Evolutionary conservation across 2,888 invertebrate genomes (phyloP), one percentile per base, ranked within the genome.

Genomic region (Tenthredo distinguenda): DNA sequence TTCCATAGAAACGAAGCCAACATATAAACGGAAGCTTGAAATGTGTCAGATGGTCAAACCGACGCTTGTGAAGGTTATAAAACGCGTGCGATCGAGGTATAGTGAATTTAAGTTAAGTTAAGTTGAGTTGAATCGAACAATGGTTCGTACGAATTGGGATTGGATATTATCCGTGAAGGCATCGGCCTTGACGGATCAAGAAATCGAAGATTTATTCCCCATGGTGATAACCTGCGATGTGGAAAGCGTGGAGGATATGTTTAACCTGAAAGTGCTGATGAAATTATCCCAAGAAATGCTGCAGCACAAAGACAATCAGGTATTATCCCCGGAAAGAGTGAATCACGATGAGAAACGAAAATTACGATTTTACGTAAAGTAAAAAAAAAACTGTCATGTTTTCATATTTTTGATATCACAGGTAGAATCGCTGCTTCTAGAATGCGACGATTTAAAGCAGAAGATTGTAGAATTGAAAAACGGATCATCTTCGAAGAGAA

Each of bases 291-390:
- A 96, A 91, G 96, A 96, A 93, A 95, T 96, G 89, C 91, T 96
- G 76, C 96, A 96, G 90, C 95, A 95, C 88, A 96, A 96, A 94
- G 95, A 95, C 86, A 96, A 96, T 93, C 96, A 96, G 95, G 96
- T 96, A 94, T 37, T 37, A 68, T 34, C 18, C 12, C 18, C 6
- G 7, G 9, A n/a, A 58, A 58, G 2, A 21, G 0, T 7, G 6
- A 21, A n/a, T 58, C 4, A n/a, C 5, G 4, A 21, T 58, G 21
- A n/a, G 7, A 58, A 58, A 58, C 21, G 6, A 21, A 43, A 71
- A 9, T 26, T n/a, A 77, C 74, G 58, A 83, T 86, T 55, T 85
- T 74, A 58, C 77, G 7, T 37, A 74, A 26, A 37, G 12, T 26
- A 2, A 62, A 62, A 26, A 62, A 26, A 4, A 26, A 58, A 21